Conservation (phyloP, 2,888 invertebrate species). For the Nowickia ferox region DNA sequence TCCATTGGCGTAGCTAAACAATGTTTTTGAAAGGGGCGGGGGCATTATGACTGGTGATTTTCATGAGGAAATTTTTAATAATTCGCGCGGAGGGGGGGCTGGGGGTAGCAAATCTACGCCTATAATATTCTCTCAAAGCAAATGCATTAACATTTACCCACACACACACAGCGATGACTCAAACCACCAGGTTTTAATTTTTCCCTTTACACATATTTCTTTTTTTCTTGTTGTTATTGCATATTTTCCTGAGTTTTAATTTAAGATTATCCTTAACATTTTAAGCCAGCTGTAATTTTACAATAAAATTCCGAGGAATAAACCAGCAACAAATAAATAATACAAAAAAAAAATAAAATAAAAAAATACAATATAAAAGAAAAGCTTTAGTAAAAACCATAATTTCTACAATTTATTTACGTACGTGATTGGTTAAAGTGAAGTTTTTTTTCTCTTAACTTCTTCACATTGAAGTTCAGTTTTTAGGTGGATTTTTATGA, state of each 20-base stretch:
- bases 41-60: no score
- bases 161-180: slow-evolving; percentile 42
- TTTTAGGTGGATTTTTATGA: slow-evolving; percentile 48
- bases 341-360: no score
- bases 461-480: slow-evolving; percentile 47
- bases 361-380: slow-evolving; percentile 40
- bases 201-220: slow-evolving; percentile 5
- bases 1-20: no score
- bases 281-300: slow-evolving; percentile 68
- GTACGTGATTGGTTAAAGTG: slow-evolving; percentile 74
- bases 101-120: no score
- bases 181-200: slow-evolving; percentile 50
- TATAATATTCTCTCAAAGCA: background rate
- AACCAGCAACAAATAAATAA: slow-evolving; percentile 8
- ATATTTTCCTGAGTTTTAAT: slow-evolving; percentile 32
- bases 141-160: slow-evolving; percentile 1
- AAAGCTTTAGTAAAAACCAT: slow-evolving; percentile 78
- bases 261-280: slow-evolving; percentile 68
- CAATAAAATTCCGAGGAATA: slow-evolving; percentile 32
- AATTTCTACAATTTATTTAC: slow-evolving; percentile 83
- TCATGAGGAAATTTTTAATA: no score
- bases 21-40: no score
- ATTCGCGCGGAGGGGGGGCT: no score
- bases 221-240: slow-evolving; percentile 5
- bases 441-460: slow-evolving; percentile 40